Conservation (phyloP, 64 coral and sea anemone species). For the Stichodactyla mertensii region DNA sequence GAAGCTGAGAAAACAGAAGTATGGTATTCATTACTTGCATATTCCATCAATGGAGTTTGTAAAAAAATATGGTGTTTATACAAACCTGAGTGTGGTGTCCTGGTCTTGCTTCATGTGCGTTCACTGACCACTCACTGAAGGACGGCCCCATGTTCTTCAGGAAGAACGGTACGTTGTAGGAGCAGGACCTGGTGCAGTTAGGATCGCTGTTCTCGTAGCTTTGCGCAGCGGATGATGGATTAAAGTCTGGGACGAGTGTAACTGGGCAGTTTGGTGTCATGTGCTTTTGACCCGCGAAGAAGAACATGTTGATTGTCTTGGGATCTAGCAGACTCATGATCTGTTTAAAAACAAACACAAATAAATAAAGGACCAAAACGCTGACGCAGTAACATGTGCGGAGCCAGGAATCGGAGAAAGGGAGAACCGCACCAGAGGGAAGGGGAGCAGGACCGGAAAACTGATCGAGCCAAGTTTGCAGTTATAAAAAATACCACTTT, state of each 20-base stretch:
- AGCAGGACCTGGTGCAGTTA: neutral
- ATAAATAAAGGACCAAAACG: neutral
- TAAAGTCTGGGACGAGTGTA: conserved; percentile 33
- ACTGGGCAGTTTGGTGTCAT: conserved; percentile 50
- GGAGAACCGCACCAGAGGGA: no score
- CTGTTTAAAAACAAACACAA: neutral
- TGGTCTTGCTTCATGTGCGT: conserved; percentile 59
- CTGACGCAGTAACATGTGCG: no score
- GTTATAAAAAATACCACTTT: no score
- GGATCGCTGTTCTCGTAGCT: conserved; percentile 24
- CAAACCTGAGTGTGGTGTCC: conserved; percentile 56
- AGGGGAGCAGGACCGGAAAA: no score
- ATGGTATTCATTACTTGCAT: neutral
- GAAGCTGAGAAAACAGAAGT: conserved; percentile 24
- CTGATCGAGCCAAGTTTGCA: no score
- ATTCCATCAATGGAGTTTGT: neutral
- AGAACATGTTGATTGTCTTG: conserved; percentile 55
- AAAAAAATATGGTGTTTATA: neutral
- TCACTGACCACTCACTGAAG: conserved; percentile 48
- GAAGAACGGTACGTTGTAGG: conserved; percentile 47
- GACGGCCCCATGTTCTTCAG: conserved; percentile 51
- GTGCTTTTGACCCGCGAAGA: conserved; percentile 35
- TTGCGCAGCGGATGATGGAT: conserved; percentile 39
- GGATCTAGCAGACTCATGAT: conserved; percentile 55
- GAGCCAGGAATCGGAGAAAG: no score